phyloP scores from a whole-genome alignment of 2,797 vertebrate species.

The Spea hammondii region DNA sequence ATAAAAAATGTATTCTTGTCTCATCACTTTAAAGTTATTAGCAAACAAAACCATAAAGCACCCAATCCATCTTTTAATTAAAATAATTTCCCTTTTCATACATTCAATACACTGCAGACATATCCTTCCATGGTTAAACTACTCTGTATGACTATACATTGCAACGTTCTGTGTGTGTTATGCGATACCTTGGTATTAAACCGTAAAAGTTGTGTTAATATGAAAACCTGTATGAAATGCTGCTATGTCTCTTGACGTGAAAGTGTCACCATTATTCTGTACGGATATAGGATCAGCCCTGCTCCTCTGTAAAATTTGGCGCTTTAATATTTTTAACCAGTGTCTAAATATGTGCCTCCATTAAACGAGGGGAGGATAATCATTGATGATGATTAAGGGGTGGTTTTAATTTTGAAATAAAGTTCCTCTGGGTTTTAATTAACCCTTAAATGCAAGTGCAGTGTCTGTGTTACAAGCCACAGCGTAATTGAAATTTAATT shows the following conservation, averaged over 20 bases:
- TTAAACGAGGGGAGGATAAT: background rate
- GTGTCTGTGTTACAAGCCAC: too few relatives aligned
- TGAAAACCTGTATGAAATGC: background rate
- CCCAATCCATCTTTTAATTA: background rate
- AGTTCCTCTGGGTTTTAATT: background rate
- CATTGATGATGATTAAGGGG: background rate
- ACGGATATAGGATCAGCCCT: background rate
- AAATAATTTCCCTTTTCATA: background rate
- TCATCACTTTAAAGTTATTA: background rate
- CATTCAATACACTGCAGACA: background rate
- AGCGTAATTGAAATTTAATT: too few relatives aligned
- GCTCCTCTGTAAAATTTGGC: background rate
- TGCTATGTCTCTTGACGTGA: background rate
- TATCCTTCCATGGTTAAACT: background rate
- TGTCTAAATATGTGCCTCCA: constrained; percentile 3
- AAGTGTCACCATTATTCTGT: background rate
- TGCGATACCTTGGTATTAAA: background rate
- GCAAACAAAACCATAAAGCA: background rate
- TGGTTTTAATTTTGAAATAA: background rate
- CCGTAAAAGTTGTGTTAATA: background rate
- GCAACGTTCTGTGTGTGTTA: constrained; percentile 3
- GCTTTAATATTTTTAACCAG: background rate
- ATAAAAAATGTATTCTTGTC: too few relatives aligned
- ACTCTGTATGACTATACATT: background rate
- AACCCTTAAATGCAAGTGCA: background rate